Percentiles rank a stretch among this genome's conserved stretches.
Conservation (phyloP, 2,888 invertebrate genomes). For the Lissonota sp. region DNA sequence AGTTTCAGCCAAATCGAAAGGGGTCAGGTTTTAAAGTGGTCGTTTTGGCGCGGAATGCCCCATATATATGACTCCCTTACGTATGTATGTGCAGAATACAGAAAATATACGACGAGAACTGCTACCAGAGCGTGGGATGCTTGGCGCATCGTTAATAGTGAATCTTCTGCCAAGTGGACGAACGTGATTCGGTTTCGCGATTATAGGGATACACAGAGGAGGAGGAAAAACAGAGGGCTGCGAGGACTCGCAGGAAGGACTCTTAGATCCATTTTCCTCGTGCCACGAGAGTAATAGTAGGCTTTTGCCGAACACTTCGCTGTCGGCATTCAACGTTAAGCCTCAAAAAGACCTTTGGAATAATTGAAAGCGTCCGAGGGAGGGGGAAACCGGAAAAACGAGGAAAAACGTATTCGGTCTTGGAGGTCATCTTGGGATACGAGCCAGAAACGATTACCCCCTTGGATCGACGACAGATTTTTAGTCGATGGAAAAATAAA, state of each 20-base stretch:
- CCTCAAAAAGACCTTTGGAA: constrained; percentile 32
- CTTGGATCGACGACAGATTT: constrained; percentile 39
- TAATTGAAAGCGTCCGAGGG: constrained; percentile 54
- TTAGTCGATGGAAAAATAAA: constrained; percentile 2
- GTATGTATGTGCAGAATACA: neutral
- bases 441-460: constrained; percentile 47
- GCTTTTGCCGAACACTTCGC: constrained; percentile 23
- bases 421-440: constrained; percentile 13
- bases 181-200: constrained; percentile 60
- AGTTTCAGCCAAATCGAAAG: too few species aligned
- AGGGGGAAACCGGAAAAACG: neutral
- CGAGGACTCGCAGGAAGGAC: neutral
- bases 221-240: constrained; percentile 2
- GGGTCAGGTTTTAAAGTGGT: too few species aligned
- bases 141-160: constrained; percentile 58
- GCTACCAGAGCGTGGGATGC: constrained; percentile 47
- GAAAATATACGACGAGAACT: constrained; percentile 25
- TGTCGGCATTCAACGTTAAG: constrained; percentile 16
- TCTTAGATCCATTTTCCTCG: neutral
- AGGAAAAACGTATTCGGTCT: constrained; percentile 29
- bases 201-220: constrained; percentile 19
- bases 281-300: constrained; percentile 30
- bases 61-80: too few species aligned
- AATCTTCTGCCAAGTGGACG: constrained; percentile 64
- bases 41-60: too few species aligned